These are phyloP conservation scores for Amblyopsis rosae DNA, from an alignment of 2,113 vertebrate genomes.

Conservation along the genomic window DNA sequence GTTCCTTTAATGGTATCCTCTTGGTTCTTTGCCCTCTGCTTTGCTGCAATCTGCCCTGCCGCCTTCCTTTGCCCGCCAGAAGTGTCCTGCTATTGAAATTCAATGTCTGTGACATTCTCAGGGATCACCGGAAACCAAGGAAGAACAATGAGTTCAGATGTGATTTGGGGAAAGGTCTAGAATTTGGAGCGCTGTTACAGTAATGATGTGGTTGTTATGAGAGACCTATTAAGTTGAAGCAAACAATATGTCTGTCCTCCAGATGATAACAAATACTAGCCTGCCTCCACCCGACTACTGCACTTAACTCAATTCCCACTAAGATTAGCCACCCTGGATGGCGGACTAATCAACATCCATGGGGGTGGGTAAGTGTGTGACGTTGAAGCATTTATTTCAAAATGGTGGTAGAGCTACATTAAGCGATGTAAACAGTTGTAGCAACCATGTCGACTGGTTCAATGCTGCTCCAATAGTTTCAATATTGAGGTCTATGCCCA, in stretches of 20 bases:
- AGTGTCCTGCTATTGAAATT: slow-evolving; percentile 8
- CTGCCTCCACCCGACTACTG: no score
- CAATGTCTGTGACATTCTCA: neutral
- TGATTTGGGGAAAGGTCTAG: neutral
- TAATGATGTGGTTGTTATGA: neutral
- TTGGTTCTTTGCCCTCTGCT: slow-evolving; percentile 3
- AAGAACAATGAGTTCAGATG: slow-evolving; percentile 1
- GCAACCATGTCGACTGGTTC: no score
- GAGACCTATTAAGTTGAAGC: neutral
- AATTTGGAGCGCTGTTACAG: neutral
- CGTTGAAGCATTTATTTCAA: no score
- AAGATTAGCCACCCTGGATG: no score
- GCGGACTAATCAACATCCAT: no score
- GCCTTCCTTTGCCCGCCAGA: slow-evolving; percentile 1
- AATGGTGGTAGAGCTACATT: no score
- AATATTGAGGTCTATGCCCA: no score
- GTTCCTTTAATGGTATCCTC: slow-evolving; percentile 14
- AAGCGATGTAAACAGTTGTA: no score
- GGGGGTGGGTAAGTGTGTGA: no score
- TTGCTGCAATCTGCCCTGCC: neutral
- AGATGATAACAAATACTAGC: neutral
- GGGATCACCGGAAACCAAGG: neutral
- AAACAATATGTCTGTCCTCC: neutral
- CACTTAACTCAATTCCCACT: no score
- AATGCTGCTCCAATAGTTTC: neutral